phyloP scores from a whole-genome alignment of 2,888 invertebrate genomes.

The Exocentrus adspersus region DNA sequence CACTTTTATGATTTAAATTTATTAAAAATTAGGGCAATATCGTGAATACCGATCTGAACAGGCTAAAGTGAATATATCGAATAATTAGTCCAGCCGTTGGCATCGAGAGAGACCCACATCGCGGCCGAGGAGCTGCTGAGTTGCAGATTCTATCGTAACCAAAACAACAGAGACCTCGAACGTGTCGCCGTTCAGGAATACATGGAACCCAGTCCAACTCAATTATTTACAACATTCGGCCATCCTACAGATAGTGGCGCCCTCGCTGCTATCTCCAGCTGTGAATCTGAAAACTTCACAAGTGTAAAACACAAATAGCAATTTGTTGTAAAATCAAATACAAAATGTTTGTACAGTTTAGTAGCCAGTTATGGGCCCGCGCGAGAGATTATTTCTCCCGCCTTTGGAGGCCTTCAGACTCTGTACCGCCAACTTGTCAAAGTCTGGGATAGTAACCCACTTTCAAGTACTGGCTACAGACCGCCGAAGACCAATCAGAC shows the following conservation, averaged over 20 bases:
- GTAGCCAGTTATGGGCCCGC: not conserved
- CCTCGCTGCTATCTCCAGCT: not conserved
- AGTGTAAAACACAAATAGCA: not conserved
- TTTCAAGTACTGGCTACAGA: not conserved
- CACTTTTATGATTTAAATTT: no score
- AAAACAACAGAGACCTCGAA: not conserved
- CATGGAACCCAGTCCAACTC: not conserved
- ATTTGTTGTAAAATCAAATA: not conserved
- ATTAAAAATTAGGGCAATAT: no score
- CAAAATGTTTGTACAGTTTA: not conserved
- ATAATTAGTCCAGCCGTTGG: no score
- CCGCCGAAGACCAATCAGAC: slow-evolving; percentile 1
- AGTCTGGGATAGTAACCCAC: not conserved
- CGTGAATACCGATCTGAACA: no score
- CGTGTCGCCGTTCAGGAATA: not conserved
- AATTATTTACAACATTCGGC: not conserved
- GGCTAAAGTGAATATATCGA: no score
- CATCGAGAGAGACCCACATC: no score
- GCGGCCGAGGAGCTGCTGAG: no score
- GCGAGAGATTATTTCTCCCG: not conserved
- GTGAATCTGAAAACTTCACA: not conserved
- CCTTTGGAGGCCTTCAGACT: not conserved
- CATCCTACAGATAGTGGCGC: not conserved
- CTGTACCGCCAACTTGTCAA: not conserved
- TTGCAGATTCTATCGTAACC: not conserved